Base-by-base conservation (phyloP, 1,140 invertebrate species). In the Cydia strobilella region DNA sequence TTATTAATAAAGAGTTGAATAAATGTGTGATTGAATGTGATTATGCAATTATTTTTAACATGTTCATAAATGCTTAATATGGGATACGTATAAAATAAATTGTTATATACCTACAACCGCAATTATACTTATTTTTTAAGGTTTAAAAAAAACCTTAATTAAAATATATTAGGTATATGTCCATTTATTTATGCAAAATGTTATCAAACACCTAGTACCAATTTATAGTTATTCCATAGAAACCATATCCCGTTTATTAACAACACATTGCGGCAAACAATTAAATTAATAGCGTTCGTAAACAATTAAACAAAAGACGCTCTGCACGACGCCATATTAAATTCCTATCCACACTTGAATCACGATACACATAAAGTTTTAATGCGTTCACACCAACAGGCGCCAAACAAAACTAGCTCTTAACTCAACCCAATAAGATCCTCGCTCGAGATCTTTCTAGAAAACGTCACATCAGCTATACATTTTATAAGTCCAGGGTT, bases 401-500 rank as follows among this genome's bases (percentile, higher is more conserved):
- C n/a, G 27, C 65, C 13, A 69, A 63, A 45, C 27, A n/a, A 65
- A 23, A 35, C 35, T 18, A 25, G 35, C 62, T 23, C 18, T 5
- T 62, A 27, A 35, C 59, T 13, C 74, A 3, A 18, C 18, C 18
- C 27, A 10, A 35, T 35, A 69, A 69, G 31, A 27, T 9, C n/a
- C 25, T 13, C 1, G 65, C 4, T 20, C 6, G n/a, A 42, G 65
- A 31, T 35, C 2, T 35, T 35, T 69, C 25, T 35, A 39, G 54
- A 59, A 59, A 39, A 39, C 51, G 79, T 78, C 81, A 79, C 78
- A 80, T 83, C 83, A 82, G 90, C 93, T 91, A 93, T 94, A 94
- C 93, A 94, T 94, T 94, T 93, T 93, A 93, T 92, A 88, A 91
- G 90, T 88, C 90, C 90, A 81, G 86, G 76, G 62, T 80, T 79